Evolutionary conservation across 1,140 invertebrate genomes (phyloP).

Genomic region (Drosophila takahashii): DNA sequence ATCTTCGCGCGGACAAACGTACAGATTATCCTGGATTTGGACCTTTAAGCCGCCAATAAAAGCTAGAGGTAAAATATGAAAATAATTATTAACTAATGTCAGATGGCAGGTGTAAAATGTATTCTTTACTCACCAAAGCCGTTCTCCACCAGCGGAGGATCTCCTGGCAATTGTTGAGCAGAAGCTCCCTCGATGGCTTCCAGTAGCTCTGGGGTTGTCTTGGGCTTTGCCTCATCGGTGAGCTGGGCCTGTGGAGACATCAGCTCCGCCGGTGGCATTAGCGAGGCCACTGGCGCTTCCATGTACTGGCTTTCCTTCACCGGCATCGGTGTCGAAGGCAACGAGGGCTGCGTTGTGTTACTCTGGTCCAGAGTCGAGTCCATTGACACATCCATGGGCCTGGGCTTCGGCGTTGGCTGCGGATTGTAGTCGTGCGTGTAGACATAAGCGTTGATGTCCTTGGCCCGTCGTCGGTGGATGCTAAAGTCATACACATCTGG

Average conservation of each 20-base stretch:
- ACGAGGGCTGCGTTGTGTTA: conserved; percentile 29
- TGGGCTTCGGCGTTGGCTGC: conserved; percentile 65
- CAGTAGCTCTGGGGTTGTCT: conserved; percentile 11
- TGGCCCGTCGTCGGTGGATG: conserved; percentile 86
- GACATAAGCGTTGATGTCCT: conserved; percentile 86
- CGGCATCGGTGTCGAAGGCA: conserved; percentile 34
- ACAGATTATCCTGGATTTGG: conserved; percentile 89
- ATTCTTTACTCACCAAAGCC: conserved; percentile 46
- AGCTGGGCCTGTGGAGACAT: conserved; percentile 65
- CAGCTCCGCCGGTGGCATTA: conserved; percentile 72
- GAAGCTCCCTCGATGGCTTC: conserved; percentile 14
- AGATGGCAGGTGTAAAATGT: neutral
- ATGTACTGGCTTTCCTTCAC: conserved; percentile 69
- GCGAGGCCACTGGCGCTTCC: conserved; percentile 72
- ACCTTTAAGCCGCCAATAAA: conserved; percentile 89
- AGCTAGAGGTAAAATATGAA: conserved; percentile 84
- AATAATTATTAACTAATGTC: neutral
- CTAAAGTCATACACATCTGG: conserved; percentile 87
- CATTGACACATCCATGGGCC: conserved; percentile 49
- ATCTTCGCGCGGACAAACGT: conserved; percentile 92
- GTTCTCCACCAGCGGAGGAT: conserved; percentile 37
- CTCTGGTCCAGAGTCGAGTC: conserved; percentile 47
- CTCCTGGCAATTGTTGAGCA: neutral
- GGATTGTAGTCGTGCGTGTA: conserved; percentile 81
- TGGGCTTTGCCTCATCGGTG: conserved; percentile 20